Evolutionary conservation across 1,140 invertebrate genomes (phyloP), one percentile per base, ranked within the genome.

Genomic region (Drosophila guanche): DNA sequence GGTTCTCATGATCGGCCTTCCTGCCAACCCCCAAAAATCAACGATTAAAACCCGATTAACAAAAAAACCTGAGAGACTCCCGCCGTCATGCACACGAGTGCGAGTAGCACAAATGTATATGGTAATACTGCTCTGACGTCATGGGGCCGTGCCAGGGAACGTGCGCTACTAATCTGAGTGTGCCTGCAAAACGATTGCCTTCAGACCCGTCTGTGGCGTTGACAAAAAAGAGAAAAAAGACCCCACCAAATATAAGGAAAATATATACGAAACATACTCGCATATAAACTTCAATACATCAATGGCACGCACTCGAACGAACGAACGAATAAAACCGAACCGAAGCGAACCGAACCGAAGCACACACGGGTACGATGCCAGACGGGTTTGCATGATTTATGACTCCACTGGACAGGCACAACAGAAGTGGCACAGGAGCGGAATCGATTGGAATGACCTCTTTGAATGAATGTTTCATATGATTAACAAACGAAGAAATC

Each of bases 111-210:
- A 5, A 6, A 27, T 1, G 6, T 27, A 27, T 27, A 27, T 5
- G 16, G 16, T 27, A 27, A 6, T 5, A 6, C 25, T 25, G 5
- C 3, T 10, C 69, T 73, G 70, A 73, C 70, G 70, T 56, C 70
- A 73, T 10, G 51, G 40, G 52, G 7, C 33, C 6, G 25, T 33
- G 29, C 33, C 33, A 37, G 42, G 68, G 58, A 73, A 73, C 70
- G 70, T 73, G 70, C 59, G 29, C 69, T 52, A 52, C 70, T 73
- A 73, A 73, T 73, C 70, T 73, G 46, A 72, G 50, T 62, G 48
- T 60, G 58, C 37, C 37, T 54, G 37, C 51, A 22, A 60, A 41
- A 54, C 47, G 16, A 42, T 42, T 33, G 33, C 46, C 50, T 73
- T 73, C 56, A 45, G 40, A 73, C 52, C 54, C 51, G 70, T 62